Percentiles rank a stretch among this genome's conserved stretches.
Evolutionary conservation across 2,888 invertebrate species (phyloP).

Genomic region (Pollenia griseotomentosa): DNA sequence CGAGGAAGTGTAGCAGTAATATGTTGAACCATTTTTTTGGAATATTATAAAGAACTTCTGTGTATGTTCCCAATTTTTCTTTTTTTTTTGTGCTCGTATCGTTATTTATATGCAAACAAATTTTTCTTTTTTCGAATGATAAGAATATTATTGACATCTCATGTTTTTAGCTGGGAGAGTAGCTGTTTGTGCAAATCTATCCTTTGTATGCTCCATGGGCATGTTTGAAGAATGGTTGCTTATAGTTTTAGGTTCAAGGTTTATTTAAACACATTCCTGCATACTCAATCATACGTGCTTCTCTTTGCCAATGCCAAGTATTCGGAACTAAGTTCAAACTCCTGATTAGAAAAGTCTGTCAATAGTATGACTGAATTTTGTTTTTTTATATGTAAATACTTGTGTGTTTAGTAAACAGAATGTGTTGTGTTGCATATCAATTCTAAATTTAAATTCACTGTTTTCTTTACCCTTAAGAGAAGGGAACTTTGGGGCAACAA

Average conservation of each 20-base stretch:
- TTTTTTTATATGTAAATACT: neutral
- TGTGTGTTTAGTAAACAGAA: constrained; percentile 30
- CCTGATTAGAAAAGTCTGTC: constrained; percentile 28
- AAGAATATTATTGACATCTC: constrained; percentile 32
- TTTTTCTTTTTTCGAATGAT: constrained; percentile 11
- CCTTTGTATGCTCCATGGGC: neutral
- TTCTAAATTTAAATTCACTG: constrained; percentile 66
- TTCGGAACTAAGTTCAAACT: neutral
- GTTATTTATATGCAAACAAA: neutral
- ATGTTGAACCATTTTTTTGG: constrained; percentile 51
- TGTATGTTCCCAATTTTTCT: neutral
- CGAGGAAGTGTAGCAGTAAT: neutral
- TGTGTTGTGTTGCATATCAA: constrained; percentile 70
- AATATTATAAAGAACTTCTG: constrained; percentile 16
- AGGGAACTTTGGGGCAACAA: neutral
- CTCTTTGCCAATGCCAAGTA: neutral
- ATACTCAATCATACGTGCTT: constrained; percentile 30
- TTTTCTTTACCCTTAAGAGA: constrained; percentile 23
- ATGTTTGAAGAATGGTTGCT: constrained; percentile 57
- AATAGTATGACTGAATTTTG: neutral
- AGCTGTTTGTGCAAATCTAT: neutral
- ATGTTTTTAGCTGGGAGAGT: neutral
- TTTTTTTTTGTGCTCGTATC: neutral
- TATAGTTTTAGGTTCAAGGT: constrained; percentile 58
- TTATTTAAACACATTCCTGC: constrained; percentile 39